Base-by-base conservation (phyloP, 2,888 invertebrate species). In the Encarsia formosa region DNA sequence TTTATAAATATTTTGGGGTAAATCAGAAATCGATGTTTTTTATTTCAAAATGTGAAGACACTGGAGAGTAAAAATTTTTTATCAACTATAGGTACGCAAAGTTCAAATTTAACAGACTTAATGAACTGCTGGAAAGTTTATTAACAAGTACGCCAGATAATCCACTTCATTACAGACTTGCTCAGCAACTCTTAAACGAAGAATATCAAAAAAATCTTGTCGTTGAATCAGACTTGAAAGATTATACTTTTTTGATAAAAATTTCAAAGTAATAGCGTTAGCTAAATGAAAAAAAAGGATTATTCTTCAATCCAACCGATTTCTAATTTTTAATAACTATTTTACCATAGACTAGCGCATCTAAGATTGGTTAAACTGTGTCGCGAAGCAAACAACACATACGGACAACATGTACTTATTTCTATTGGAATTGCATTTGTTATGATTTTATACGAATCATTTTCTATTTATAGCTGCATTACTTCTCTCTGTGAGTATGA, bases 101-200 rank as follows among this genome's bases (percentile, higher is more conserved):
- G 29, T 44, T 40, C 5, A 48, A 53, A 53, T 49, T 53, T 35
- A 2, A 26, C 3, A 44, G 22, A 26, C 23, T 53, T 9, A 49
- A 49, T 22, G 23, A 34, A 5, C 8, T 44, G 8, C 18, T 53
- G 22, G 13, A 34, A 16, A 39, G 18, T 18, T 49, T 49, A 24
- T 16, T 44, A 2, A 53, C 48, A 15, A 44, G 48, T 22, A 40
- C 52, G 20, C 2, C 19, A 4, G 22, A 47, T n/a, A 11, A 16
- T 5, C 52, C 52, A 9, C 39, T 35, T 4, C 38, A 52, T 24
- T 15, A 15, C 19, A 32, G 32, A 32, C 23, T 24, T 13, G 13
- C 26, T 9, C 35, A 42, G 11, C 29, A 47, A 34, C 4, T 18
- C 16, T 5, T 26, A 20, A 5, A 23, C 5, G 20, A 32, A 5